Evolutionary conservation across 2,888 invertebrate species (phyloP), one percentile per base, ranked within the genome.

Genomic region (Crepidodera aurea): DNA sequence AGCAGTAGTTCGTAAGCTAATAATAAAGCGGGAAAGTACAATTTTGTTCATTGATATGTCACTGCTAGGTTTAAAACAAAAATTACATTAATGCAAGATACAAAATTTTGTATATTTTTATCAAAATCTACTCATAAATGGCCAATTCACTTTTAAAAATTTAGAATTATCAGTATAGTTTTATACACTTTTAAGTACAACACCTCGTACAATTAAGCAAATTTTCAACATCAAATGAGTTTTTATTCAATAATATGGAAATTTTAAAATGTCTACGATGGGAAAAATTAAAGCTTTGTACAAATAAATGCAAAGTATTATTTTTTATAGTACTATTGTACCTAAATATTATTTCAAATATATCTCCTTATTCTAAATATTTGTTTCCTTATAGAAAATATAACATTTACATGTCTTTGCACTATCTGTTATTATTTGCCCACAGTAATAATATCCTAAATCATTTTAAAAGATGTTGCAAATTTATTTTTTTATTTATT

Each of bases 161-260:
- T 25, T 12, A 15, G 7, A 25, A 15, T 19, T 27, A 29, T 15
- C 6, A 13, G 13, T 16, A 50, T n/a, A 29, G 10, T 2, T 29
- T 29, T 25, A 8, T 29, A 4, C 10, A 16, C 5, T 16, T 18
- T 16, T 40, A 40, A 40, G 40, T 40, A 40, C 7, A 40, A 40
- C 40, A 40, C 10, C 40, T 18, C 40, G 54, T 29, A 55, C 29
- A 12, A 16, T 12, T 44, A 19, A 18, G 7, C 5, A 25, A 34
- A 55, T 29, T 22, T 44, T 27, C 40, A 54, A 54, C 54, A 54
- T 55, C 42, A 10, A 5, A 16, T 54, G 0, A n/a, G 12, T n/a
- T n/a, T n/a, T n/a, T n/a, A n/a, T 22, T 22, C 6, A 4, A 22
- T 22, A 22, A 22, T 22, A 2, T 22, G 6, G 6, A 22, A 22